Conservation (phyloP, 2,113 vertebrate species). For the Cavia porcellus region DNA sequence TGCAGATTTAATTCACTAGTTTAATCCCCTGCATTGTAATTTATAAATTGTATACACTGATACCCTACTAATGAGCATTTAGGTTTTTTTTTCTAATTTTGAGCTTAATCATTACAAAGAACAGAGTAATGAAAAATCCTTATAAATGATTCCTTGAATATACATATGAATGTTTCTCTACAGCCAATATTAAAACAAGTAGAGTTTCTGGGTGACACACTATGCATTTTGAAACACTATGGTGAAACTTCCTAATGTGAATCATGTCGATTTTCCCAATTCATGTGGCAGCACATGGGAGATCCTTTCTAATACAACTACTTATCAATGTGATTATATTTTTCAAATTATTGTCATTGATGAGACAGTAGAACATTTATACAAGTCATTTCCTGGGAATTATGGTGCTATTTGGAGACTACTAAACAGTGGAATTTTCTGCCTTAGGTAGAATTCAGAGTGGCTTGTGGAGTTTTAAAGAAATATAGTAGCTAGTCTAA, state of each 20-base stretch:
- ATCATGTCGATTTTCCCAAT: neutral
- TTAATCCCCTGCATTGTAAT: constrained; percentile 1
- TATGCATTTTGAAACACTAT: neutral
- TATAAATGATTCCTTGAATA: constrained; percentile 1
- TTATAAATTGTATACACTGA: neutral
- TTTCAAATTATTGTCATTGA: neutral
- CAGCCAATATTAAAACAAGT: constrained; percentile 17
- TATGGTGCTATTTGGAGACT: constrained; percentile 43
- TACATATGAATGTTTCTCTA: constrained; percentile 14
- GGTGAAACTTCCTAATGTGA: neutral
- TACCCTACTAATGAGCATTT: constrained; percentile 15
- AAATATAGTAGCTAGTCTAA: neutral
- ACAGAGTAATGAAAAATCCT: neutral
- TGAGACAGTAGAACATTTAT: constrained; percentile 30
- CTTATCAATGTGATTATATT: constrained; percentile 21
- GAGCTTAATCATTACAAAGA: constrained; percentile 25
- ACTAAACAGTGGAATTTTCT: constrained; percentile 59
- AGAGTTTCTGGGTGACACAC: neutral
- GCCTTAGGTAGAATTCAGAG: constrained; percentile 34
- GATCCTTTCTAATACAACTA: neutral
- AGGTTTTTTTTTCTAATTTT: constrained; percentile 37
- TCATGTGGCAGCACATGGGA: neutral
- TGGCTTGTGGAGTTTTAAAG: constrained; percentile 20
- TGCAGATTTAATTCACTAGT: constrained; percentile 35
- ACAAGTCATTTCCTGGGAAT: constrained; percentile 60